Percentiles rank a stretch among this genome's conserved stretches.
Evolutionary conservation across 2,888 invertebrate genomes (phyloP).

Genomic region (Asteroscopus sphinx): DNA sequence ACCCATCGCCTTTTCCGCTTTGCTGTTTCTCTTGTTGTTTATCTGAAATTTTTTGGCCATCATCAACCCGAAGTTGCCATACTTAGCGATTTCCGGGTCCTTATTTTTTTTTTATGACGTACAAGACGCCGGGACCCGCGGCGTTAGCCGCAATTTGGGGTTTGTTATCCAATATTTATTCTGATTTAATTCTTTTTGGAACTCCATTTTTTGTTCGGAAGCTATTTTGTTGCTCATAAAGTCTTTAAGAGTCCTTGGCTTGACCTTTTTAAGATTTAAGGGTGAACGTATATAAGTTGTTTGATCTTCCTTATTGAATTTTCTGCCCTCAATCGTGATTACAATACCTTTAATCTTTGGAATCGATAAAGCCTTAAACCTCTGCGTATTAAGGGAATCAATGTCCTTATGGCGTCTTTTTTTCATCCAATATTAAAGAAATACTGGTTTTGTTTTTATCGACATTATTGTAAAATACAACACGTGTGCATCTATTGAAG

Average conservation of each 20-base stretch:
- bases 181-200: conserved; percentile 49
- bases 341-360: conserved; percentile 41
- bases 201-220: conserved; percentile 29
- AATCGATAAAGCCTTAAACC: conserved; percentile 23
- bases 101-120: conserved; percentile 47
- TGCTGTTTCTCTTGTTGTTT: conserved; percentile 59
- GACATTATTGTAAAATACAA: background rate
- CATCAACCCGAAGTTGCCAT: conserved; percentile 45
- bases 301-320: conserved; percentile 46
- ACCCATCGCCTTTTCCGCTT: conserved; percentile 60
- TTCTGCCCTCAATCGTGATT: conserved; percentile 38
- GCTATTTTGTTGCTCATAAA: conserved; percentile 50
- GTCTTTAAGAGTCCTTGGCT: conserved; percentile 39
- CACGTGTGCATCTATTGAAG: background rate
- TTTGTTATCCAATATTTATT: conserved; percentile 46
- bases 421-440: background rate
- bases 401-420: background rate
- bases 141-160: conserved; percentile 38
- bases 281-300: conserved; percentile 45
- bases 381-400: conserved; percentile 9
- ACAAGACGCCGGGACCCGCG: conserved; percentile 32
- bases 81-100: conserved; percentile 54
- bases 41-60: conserved; percentile 55
- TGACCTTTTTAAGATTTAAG: conserved; percentile 45
- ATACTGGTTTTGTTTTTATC: background rate